These are phyloP conservation scores for Myotis davidii DNA, from an alignment of 2,113 vertebrate genomes.

Conservation along the genomic window DNA sequence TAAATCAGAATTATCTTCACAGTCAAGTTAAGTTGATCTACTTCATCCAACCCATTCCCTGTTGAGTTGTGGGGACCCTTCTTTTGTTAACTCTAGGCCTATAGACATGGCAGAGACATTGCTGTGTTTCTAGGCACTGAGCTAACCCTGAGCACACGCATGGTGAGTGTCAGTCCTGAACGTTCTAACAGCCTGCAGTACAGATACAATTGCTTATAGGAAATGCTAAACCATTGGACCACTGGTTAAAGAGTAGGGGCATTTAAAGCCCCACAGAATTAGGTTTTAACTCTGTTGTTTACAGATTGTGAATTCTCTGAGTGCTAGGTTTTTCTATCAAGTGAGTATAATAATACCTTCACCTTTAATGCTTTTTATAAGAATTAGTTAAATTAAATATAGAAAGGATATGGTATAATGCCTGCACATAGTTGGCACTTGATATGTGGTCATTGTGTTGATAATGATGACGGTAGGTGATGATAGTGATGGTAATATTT, in stretches of 20 bases:
- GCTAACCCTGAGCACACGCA: not conserved
- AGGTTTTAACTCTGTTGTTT: not conserved
- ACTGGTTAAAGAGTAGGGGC: not conserved
- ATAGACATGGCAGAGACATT: not conserved
- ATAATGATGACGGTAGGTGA: not conserved
- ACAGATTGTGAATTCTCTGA: not conserved
- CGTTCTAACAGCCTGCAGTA: not conserved
- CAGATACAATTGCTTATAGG: not conserved
- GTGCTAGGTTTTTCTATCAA: not conserved
- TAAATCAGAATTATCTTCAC: not conserved
- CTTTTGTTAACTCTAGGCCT: not conserved
- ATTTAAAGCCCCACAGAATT: not conserved
- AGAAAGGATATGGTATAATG: not conserved
- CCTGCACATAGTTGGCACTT: not conserved
- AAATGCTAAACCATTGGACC: not conserved
- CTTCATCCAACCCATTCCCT: not conserved
- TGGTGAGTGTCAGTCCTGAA: not conserved
- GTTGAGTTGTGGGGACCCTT: not conserved
- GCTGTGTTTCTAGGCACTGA: not conserved
- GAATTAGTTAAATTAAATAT: conserved; percentile 19
- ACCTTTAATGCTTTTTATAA: not conserved
- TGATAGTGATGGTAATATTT: not conserved
- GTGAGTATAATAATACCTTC: not conserved
- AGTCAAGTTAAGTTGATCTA: not conserved
- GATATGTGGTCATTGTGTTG: not conserved